Evolutionary conservation across 2,113 vertebrate genomes (phyloP), one percentile per base, ranked within the genome.

Genomic region (Suricata suricatta): DNA sequence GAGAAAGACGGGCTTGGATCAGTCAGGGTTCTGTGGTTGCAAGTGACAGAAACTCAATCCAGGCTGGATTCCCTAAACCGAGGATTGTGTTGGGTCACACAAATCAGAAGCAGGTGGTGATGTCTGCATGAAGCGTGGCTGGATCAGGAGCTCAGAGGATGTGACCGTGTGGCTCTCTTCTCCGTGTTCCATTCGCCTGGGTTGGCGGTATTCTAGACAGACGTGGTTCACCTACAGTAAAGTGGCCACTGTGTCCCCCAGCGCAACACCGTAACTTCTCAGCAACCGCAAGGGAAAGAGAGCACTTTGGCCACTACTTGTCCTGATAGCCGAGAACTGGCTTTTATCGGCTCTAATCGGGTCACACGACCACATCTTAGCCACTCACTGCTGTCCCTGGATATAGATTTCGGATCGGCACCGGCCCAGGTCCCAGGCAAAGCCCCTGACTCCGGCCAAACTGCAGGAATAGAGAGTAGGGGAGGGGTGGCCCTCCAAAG

Each of bases 181-280:
- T 54, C 10, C 15, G 5, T 72, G 54, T 74, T 80, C 63, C 5
- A 2, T 74, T 88, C 47, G 60, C 33, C 38, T 60, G 74, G 31
- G 4, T 60, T 79, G 35, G 23, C 63, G 69, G 54, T 21, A 19
- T 52, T 12, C 21, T 33, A 77, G 57, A 33, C 16, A 80, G 64
- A 50, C 13, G n/a, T 23, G 17, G 1, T 19, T 41, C 25, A 41
- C 47, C 77, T 60, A 4, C 16, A 52, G n/a, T 5, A 23, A 23
- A 47, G 33, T 44, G 64, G 6, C 64, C 6, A 11, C 47, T 0
- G 0, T 63, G 41, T 50, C 8, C n/a, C 19, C 25, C 38, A 77
- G 31, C n/a, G n/a, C 19, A 71, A 23, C 57, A 17, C 5, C 0
- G 0, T 60, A 54, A n/a, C 33, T n/a, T 66, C 76, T 88, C 10